Evolutionary conservation across 2,797 vertebrate species (phyloP).

Genomic region (Miichthys miiuy): DNA sequence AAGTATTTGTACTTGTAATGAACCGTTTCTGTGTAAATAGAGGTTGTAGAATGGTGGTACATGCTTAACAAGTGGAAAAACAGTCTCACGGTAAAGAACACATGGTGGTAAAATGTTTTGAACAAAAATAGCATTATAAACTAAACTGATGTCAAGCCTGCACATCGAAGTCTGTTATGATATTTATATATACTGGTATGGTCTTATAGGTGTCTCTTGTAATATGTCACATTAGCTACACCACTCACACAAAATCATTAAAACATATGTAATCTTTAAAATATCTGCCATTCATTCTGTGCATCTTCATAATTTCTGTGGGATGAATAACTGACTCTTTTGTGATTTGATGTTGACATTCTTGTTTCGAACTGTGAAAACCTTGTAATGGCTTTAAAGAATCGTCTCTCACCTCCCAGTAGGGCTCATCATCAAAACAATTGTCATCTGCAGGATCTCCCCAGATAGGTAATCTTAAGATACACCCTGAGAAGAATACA

Average conservation of each 20-base stretch:
- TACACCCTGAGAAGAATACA: constrained; percentile 83
- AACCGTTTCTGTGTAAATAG: constrained; percentile 7
- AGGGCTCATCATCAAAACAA: constrained; percentile 93
- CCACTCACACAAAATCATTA: no score
- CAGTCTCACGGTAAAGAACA: neutral
- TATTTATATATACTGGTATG: neutral
- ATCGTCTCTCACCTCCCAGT: constrained; percentile 93
- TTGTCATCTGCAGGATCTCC: constrained; percentile 91
- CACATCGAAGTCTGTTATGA: neutral
- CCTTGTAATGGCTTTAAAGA: neutral
- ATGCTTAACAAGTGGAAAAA: constrained; percentile 5
- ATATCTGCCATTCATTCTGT: neutral
- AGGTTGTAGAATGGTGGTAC: neutral
- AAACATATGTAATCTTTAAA: neutral
- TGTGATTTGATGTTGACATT: constrained; percentile 8
- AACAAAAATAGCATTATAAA: neutral
- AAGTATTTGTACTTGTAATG: neutral
- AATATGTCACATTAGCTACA: no score
- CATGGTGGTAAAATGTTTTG: neutral
- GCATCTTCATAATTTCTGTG: neutral
- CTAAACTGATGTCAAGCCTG: neutral
- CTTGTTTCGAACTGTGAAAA: neutral
- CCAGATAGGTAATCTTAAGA: constrained; percentile 94
- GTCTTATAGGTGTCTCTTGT: neutral
- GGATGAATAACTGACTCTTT: neutral